Evolutionary conservation across 2,888 invertebrate species (phyloP).

Genomic region (Aelia acuminata): DNA sequence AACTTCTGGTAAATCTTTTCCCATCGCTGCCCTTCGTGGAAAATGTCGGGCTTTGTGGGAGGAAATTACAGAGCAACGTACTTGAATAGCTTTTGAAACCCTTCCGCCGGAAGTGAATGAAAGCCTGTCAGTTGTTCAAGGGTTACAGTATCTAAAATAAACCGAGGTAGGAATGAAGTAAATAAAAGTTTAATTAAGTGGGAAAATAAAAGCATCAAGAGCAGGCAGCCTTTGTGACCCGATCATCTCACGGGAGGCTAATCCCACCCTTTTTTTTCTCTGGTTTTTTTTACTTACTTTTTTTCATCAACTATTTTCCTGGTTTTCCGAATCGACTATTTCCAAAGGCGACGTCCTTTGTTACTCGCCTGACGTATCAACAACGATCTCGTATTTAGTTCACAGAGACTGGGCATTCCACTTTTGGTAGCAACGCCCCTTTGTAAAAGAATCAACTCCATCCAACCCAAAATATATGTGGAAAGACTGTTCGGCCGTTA

Average conservation of each 20-base stretch:
- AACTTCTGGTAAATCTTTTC: neutral
- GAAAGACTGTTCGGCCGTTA: too few relatives aligned
- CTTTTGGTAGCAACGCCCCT: neutral
- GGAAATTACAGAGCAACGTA: neutral
- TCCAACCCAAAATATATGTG: too few relatives aligned
- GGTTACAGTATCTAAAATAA: slow-evolving; percentile 3
- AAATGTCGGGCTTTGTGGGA: neutral
- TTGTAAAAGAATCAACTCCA: neutral
- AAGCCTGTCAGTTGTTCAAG: neutral
- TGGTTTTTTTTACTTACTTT: too few relatives aligned
- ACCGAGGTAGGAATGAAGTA: neutral
- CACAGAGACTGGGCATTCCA: neutral
- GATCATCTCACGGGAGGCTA: neutral
- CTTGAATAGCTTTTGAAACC: slow-evolving; percentile 9
- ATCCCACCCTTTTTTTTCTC: neutral
- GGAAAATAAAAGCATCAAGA: neutral
- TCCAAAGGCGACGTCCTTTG: neutral
- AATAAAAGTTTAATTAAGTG: slow-evolving; percentile 28
- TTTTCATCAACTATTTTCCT: neutral
- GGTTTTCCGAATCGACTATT: neutral
- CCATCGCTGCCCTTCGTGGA: neutral
- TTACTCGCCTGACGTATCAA: neutral
- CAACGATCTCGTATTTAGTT: neutral
- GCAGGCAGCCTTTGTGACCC: neutral
- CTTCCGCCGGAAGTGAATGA: neutral